Evolutionary conservation across 2,113 vertebrate genomes (phyloP).

Genomic region (Hippocampus zosterae): DNA sequence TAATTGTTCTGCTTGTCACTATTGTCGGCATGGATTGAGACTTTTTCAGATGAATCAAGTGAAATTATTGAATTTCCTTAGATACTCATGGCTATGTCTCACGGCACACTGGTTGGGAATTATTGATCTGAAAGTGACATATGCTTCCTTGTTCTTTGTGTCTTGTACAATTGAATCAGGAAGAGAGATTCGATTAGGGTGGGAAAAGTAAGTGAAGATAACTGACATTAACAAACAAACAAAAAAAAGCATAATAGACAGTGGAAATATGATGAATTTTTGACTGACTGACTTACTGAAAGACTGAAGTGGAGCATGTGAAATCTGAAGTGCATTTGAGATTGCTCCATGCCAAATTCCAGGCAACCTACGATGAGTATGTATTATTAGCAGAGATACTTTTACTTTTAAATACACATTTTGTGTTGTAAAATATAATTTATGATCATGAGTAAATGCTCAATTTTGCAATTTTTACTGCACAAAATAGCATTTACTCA

Average conservation of each 20-base stretch:
- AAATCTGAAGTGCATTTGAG: not conserved
- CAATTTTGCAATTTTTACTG: too few species aligned
- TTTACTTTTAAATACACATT: not conserved
- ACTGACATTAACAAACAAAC: not conserved
- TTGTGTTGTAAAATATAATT: not conserved
- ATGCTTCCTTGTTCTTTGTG: not conserved
- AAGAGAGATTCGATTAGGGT: not conserved
- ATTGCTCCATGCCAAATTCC: not conserved
- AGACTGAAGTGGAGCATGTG: not conserved
- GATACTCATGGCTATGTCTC: too few species aligned
- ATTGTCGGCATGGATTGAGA: too few species aligned
- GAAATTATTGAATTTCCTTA: not conserved
- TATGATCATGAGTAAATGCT: too few species aligned
- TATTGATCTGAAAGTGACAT: not conserved
- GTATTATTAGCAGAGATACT: too few species aligned
- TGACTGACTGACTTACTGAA: not conserved
- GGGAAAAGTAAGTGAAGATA: not conserved
- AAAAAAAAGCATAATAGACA: too few species aligned
- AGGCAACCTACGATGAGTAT: not conserved
- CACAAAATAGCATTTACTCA: too few species aligned
- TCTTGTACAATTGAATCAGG: not conserved
- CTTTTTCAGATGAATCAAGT: too few species aligned
- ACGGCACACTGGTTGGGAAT: too few species aligned
- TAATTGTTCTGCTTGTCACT: not conserved
- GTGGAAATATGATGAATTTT: not conserved